phyloP scores from a whole-genome alignment of 2,113 vertebrate species.

The Pardalotus punctatus region DNA sequence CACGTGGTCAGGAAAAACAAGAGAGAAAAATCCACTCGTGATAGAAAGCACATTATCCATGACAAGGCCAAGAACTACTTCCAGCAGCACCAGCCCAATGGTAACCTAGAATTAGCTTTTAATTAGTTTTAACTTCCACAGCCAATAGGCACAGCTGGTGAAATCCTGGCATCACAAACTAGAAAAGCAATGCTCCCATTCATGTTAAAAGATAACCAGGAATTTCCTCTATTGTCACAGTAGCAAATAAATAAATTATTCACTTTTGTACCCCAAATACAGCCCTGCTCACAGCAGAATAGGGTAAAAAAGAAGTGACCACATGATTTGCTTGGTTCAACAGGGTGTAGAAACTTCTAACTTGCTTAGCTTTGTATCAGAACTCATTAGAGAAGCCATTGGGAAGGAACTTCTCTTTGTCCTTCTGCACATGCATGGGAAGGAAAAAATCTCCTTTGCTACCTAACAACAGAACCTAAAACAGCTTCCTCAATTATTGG shows the following conservation, averaged over 20 bases:
- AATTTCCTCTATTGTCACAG: background rate
- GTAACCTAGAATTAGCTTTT: background rate
- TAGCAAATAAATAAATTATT: background rate
- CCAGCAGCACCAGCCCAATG: background rate
- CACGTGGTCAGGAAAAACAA: background rate
- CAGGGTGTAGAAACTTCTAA: background rate
- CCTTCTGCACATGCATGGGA: background rate
- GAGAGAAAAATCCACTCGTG: background rate
- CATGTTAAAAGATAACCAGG: background rate
- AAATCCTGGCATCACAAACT: background rate
- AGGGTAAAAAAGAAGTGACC: background rate
- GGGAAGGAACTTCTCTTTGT: background rate
- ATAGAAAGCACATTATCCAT: background rate
- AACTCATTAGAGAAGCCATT: background rate
- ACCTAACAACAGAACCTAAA: background rate
- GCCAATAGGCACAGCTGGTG: background rate
- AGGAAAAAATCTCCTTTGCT: background rate
- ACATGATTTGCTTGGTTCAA: background rate
- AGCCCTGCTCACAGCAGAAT: background rate
- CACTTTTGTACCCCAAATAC: background rate
- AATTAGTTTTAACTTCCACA: background rate
- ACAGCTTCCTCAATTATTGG: background rate
- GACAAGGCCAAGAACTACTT: background rate
- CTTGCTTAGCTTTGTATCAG: background rate
- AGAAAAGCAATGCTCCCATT: background rate